A percentile compares a stretch with the other conserved stretches of the same genome.
These are phyloP conservation scores for Elgaria multicarinata DNA, from an alignment of 2,113 vertebrate genomes.

Conservation along the genomic window DNA sequence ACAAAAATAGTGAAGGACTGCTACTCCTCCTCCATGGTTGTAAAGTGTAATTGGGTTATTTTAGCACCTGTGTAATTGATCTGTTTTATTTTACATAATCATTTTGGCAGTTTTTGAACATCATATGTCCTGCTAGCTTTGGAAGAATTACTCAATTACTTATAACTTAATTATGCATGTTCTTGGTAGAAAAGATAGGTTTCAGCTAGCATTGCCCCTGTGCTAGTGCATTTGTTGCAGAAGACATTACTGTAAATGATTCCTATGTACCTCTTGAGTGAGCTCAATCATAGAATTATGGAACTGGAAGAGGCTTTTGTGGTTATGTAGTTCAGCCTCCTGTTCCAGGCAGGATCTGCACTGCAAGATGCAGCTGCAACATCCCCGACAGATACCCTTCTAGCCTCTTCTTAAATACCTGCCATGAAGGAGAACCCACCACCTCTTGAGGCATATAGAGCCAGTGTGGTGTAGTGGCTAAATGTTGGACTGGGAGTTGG, in stretches of 20 bases:
- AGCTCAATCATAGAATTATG: not conserved
- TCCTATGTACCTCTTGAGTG: not conserved
- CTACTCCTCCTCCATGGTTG: not conserved
- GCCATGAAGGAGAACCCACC: not conserved
- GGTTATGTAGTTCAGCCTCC: not conserved
- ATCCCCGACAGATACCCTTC: not conserved
- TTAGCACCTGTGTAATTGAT: not conserved
- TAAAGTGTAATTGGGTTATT: not conserved
- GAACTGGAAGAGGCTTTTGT: not conserved
- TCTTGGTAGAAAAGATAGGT: not conserved
- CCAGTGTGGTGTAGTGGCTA: no score
- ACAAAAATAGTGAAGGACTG: not conserved
- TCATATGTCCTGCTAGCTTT: not conserved
- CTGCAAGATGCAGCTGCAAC: not conserved
- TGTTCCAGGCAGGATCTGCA: not conserved
- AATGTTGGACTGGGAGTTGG: no score
- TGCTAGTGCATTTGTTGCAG: not conserved
- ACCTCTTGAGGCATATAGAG: not conserved
- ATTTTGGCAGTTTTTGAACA: not conserved
- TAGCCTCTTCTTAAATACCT: not conserved
- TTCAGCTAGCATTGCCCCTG: not conserved
- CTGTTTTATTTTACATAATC: not conserved
- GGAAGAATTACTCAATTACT: not conserved
- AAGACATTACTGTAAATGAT: not conserved
- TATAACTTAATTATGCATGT: not conserved